Evolutionary conservation across 2,797 vertebrate species (phyloP), one percentile per base, ranked within the genome.

Genomic region (Potorous gilbertii): DNA sequence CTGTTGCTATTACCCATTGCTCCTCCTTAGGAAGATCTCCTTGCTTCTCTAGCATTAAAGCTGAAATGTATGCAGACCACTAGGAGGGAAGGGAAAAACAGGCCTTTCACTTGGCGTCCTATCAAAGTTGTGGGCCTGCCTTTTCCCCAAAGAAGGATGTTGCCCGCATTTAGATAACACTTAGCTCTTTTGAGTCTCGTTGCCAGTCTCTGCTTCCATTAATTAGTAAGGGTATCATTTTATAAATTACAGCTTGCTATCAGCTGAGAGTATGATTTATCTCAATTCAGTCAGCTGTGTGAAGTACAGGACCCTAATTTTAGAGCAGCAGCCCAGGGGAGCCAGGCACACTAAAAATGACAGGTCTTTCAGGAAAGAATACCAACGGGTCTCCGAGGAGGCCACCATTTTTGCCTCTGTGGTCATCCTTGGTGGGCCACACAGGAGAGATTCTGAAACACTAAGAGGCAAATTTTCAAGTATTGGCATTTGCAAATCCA

Each of bases 241-340:
- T 97, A 97, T 98, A 98, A 98, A 98, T 93, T 97, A 96, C 95
- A 98, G 95, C 94, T n/a, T 97, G 92, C 10, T 94, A 98, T 93
- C 97, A 95, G 96, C 97, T 97, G 97, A 97, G 97, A 98, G 98
- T 96, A 97, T 91, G 98, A 97, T 95, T 98, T 98, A 98, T 98
- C 98, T 98, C 98, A 96, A 97, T 98, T 97, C 97, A 97, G 97
- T 98, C 98, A 98, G 98, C 98, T 97, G 95, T 98, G 97, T 74
- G 94, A 98, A 95, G 97, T 92, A 95, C 91, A 96, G 97, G 97
- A 97, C 95, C 97, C 98, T 98, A 98, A 98, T 98, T 98, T 98
- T 98, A 98, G 98, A 97, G 97, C 56, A 95, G 92, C 91, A 57
- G 95, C 95, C 98, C 98, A 94, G 92, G 90, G 95, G 98, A 98